phyloP scores from a whole-genome alignment of 2,888 invertebrate species.

The Mythimna impura region DNA sequence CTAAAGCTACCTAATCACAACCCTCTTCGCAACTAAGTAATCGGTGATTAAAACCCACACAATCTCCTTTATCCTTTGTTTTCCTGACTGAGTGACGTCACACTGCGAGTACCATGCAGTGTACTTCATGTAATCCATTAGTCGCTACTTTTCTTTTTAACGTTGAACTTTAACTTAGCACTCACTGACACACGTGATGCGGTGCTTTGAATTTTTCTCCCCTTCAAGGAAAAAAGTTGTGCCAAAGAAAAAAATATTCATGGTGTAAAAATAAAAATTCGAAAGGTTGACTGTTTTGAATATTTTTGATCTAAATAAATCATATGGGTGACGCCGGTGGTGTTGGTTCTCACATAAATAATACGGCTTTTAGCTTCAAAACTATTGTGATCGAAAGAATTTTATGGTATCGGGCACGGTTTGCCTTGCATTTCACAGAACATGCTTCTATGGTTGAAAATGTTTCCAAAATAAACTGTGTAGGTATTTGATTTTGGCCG shows the following conservation, averaged over 20 bases:
- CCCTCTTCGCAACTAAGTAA: slow-evolving; percentile 8
- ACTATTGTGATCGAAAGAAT: slow-evolving; percentile 26
- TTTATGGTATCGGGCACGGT: slow-evolving; percentile 21
- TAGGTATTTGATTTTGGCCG: background rate
- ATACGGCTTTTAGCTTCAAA: slow-evolving; percentile 32
- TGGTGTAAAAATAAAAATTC: slow-evolving; percentile 25
- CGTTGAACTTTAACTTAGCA: slow-evolving; percentile 53
- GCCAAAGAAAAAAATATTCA: slow-evolving; percentile 1
- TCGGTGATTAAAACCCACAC: slow-evolving; percentile 20
- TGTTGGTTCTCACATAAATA: slow-evolving; percentile 32
- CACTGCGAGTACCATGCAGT: slow-evolving; percentile 10
- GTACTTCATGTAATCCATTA: slow-evolving; percentile 57
- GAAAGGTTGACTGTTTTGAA: slow-evolving; percentile 25
- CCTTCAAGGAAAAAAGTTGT: slow-evolving; percentile 36
- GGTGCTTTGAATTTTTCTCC: slow-evolving; percentile 43
- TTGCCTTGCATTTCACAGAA: slow-evolving; percentile 24
- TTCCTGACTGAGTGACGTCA: slow-evolving; percentile 27
- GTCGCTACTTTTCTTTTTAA: slow-evolving; percentile 47
- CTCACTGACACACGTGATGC: slow-evolving; percentile 46
- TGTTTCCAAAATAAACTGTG: background rate
- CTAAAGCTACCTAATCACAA: background rate
- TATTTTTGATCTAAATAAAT: slow-evolving; percentile 33
- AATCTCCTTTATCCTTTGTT: slow-evolving; percentile 29
- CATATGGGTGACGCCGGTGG: slow-evolving; percentile 4
- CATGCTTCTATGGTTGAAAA: background rate